These are phyloP conservation scores for Acromyrmex echinatior DNA, from an alignment of 1,140 invertebrate species.

Conservation along the genomic window DNA sequence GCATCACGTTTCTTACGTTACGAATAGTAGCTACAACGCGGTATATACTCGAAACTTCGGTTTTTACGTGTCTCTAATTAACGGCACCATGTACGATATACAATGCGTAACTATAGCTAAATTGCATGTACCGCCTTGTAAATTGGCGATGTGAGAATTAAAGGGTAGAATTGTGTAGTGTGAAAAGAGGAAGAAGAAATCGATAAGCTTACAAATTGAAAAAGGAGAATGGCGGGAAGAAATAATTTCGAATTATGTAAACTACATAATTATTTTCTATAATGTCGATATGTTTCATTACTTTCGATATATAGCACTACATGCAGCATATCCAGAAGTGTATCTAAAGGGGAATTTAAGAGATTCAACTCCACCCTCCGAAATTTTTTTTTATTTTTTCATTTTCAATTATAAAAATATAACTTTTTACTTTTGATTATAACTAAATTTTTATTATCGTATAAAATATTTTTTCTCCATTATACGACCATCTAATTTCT, in stretches of 20 bases:
- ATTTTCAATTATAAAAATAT: too few species aligned
- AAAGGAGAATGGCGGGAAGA: not conserved
- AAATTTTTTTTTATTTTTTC: too few species aligned
- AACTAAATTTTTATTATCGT: too few species aligned
- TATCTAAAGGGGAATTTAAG: too few species aligned
- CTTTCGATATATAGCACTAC: too few species aligned
- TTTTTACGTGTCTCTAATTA: constrained; percentile 74
- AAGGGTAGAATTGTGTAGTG: constrained; percentile 47
- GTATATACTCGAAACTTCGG: constrained; percentile 63
- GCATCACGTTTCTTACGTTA: constrained; percentile 63
- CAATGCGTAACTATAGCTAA: constrained; percentile 56
- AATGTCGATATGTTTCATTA: not conserved
- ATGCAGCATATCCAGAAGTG: too few species aligned
- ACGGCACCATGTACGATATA: constrained; percentile 54
- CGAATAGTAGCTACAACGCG: constrained; percentile 37
- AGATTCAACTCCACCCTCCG: too few species aligned
- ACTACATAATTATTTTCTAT: constrained; percentile 24
- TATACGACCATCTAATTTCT: too few species aligned
- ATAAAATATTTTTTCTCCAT: too few species aligned
- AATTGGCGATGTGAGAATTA: constrained; percentile 64
- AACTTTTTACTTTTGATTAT: too few species aligned
- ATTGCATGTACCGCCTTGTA: constrained; percentile 58
- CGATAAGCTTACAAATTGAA: constrained; percentile 23
- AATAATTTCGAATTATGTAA: not conserved
- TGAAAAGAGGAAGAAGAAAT: constrained; percentile 49